These are phyloP conservation scores for Taeniopygia guttata DNA, from an alignment of 2,797 vertebrate genomes.

Conservation along the genomic window DNA sequence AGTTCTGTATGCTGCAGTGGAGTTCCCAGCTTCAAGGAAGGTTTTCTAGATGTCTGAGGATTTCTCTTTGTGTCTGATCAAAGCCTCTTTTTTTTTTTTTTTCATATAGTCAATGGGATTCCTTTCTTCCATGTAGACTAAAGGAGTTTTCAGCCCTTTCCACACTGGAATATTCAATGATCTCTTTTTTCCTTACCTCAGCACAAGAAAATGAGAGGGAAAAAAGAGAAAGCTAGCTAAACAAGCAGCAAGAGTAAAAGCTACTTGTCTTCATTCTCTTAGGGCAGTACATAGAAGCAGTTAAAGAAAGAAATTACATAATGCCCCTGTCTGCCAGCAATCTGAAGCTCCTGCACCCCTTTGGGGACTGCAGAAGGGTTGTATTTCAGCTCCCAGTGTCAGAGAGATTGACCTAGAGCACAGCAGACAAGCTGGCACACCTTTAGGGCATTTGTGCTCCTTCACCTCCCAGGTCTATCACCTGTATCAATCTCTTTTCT, in stretches of 20 bases:
- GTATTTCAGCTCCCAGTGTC: neutral
- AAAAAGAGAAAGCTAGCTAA: neutral
- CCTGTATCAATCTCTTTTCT: neutral
- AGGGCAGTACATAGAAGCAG: neutral
- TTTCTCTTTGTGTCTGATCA: neutral
- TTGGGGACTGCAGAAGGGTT: neutral
- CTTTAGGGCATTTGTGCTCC: neutral
- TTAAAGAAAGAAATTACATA: neutral
- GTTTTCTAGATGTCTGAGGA: neutral
- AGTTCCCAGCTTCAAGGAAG: neutral
- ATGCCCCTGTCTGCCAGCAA: neutral
- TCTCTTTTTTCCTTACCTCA: neutral
- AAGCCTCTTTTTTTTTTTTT: neutral
- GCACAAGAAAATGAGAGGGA: neutral
- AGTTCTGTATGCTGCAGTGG: neutral
- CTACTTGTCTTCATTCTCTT: neutral
- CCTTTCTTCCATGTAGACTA: neutral
- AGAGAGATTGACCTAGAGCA: neutral
- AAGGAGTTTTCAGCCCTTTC: neutral
- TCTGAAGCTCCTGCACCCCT: neutral
- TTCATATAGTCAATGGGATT: accelerated
- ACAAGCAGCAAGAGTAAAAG: neutral
- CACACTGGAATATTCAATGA: neutral
- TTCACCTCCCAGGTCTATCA: neutral
- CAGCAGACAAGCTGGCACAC: neutral